These are phyloP conservation scores for Eledona agricola DNA, from an alignment of 2,888 invertebrate species.

Conservation along the genomic window DNA sequence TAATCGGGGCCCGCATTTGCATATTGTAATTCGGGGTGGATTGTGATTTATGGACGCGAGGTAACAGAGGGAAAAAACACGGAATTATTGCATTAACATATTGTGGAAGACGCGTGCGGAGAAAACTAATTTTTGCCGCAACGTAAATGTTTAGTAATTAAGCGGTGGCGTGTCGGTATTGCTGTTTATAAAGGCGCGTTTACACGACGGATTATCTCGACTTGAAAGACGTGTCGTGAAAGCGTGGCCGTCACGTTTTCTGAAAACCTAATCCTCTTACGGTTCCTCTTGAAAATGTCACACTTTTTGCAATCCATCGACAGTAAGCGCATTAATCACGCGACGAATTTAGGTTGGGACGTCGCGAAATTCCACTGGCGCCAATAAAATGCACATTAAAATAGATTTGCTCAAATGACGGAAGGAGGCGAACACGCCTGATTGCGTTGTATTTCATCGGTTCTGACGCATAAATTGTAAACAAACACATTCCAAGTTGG, in stretches of 20 bases:
- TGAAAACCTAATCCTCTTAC: conserved; percentile 32
- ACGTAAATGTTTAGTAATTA: too few relatives aligned
- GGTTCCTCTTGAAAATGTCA: conserved; percentile 22
- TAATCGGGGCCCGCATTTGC: conserved; percentile 27
- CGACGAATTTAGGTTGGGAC: conserved; percentile 4
- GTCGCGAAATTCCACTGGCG: not conserved
- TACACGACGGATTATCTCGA: conserved; percentile 20
- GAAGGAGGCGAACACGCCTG: too few relatives aligned
- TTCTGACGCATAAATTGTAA: too few relatives aligned
- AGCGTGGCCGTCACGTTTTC: conserved; percentile 7
- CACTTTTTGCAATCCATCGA: conserved; percentile 16
- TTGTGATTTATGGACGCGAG: conserved; percentile 19
- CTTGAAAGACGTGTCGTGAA: conserved; percentile 20
- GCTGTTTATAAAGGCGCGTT: conserved; percentile 17
- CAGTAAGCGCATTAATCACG: conserved; percentile 27
- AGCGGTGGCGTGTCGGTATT: conserved; percentile 23
- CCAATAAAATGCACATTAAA: too few relatives aligned
- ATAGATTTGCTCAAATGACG: too few relatives aligned
- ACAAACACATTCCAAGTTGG: too few relatives aligned
- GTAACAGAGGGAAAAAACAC: conserved; percentile 2
- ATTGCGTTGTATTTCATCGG: too few relatives aligned
- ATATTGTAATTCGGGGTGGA: conserved; percentile 26
- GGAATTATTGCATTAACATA: conserved; percentile 17
- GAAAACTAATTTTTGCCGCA: too few relatives aligned
- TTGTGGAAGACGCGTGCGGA: too few relatives aligned